Conservation (phyloP, 2,797 vertebrate species). For the Austrolebias charrua region DNA sequence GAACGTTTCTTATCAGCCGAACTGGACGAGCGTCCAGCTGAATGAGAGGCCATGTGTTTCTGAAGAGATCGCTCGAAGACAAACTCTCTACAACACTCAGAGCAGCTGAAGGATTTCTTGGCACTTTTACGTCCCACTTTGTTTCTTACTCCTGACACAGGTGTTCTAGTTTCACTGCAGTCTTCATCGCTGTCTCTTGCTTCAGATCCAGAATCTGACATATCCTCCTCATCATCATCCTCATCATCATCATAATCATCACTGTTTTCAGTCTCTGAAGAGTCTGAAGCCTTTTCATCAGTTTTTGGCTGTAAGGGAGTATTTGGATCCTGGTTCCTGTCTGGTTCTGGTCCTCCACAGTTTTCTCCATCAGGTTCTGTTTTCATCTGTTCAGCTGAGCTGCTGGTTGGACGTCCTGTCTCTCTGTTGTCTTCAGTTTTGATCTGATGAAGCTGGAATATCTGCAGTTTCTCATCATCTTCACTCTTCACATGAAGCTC, state of each 20-base stretch:
- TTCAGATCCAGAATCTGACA: slow-evolving; percentile 7
- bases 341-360: slow-evolving; percentile 1
- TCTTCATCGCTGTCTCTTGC: neutral
- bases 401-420: neutral
- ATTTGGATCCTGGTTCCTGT: neutral
- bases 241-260: neutral
- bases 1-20: neutral
- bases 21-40: neutral
- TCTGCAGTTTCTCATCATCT: neutral
- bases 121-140: too few relatives aligned
- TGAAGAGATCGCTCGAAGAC: slow-evolving; percentile 9
- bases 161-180: neutral
- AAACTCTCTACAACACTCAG: slow-evolving; percentile 21
- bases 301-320: neutral
- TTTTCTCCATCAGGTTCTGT: neutral
- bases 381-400: neutral
- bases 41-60: slow-evolving; percentile 5
- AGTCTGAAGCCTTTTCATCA: slow-evolving; percentile 8
- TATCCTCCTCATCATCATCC: neutral
- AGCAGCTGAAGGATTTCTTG: slow-evolving; percentile 8
- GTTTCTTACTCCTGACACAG: neutral
- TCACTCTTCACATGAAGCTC: slow-evolving; percentile 12
- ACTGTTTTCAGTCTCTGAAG: slow-evolving; percentile 16
- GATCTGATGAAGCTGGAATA: slow-evolving; percentile 1
- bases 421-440: neutral